Conservation (phyloP, 2,113 vertebrate genomes). For the Ibidorhyncha struthersii region DNA sequence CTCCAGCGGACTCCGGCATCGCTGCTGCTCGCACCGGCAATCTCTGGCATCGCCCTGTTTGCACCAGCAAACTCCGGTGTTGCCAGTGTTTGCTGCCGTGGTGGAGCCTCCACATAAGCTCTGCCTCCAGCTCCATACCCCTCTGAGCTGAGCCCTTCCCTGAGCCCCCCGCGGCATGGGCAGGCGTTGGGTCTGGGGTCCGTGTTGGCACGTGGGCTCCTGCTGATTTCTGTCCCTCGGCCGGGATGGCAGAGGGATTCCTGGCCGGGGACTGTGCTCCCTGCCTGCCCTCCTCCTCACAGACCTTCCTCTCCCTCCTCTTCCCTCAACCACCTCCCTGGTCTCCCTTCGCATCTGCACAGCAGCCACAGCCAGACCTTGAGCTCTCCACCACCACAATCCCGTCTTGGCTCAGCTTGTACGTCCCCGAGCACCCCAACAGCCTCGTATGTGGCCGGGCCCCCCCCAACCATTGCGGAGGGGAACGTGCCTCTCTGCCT, state of each 20-base stretch:
- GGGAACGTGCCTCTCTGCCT: neutral
- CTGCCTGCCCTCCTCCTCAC: neutral
- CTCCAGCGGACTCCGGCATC: accelerated
- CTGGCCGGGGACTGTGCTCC: accelerated
- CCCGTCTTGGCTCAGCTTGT: neutral
- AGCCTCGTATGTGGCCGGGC: neutral
- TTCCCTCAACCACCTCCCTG: neutral
- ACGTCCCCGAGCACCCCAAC: neutral
- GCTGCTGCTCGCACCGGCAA: neutral
- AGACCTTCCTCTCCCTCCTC: neutral
- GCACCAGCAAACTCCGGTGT: neutral
- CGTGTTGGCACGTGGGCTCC: neutral
- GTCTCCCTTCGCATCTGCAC: neutral
- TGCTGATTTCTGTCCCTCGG: neutral
- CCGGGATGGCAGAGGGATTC: neutral
- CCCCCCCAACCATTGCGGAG: accelerated
- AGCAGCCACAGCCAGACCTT: neutral
- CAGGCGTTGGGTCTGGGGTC: accelerated
- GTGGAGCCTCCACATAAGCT: neutral
- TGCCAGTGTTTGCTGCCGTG: neutral
- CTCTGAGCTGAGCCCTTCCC: neutral
- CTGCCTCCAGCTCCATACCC: neutral
- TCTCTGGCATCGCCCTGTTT: neutral
- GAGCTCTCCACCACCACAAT: accelerated
- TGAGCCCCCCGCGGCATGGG: accelerated